phyloP scores from a whole-genome alignment of 2,888 invertebrate species.

The Eutolmus rufibarbis region DNA sequence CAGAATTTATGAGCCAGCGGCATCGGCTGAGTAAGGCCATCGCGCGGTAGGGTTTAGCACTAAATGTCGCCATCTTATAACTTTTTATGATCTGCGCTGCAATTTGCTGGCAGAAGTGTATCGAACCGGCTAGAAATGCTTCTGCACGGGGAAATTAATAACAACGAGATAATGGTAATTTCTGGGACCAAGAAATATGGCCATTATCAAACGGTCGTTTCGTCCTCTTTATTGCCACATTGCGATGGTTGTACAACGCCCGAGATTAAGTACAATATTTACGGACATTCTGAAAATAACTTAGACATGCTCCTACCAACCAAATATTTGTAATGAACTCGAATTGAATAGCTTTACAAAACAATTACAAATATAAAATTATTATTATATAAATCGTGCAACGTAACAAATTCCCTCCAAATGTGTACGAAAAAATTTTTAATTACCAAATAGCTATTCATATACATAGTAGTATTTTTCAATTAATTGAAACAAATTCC shows the following conservation, averaged over 20 bases:
- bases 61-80: slow-evolving; percentile 33
- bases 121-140: slow-evolving; percentile 2
- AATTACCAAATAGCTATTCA: too few species aligned
- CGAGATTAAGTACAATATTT: background rate
- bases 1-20: slow-evolving; percentile 6
- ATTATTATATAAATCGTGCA: too few species aligned
- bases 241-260: background rate
- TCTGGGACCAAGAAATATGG: background rate
- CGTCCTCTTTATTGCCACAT: background rate
- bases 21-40: slow-evolving; percentile 5
- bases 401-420: too few species aligned
- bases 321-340: background rate
- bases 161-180: slow-evolving; percentile 18
- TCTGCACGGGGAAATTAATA: slow-evolving; percentile 6
- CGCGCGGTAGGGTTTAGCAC: slow-evolving; percentile 3
- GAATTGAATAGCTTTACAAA: background rate
- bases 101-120: slow-evolving; percentile 33
- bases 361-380: background rate
- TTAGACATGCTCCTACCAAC: background rate
- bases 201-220: background rate
- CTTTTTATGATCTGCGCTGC: slow-evolving; percentile 32
- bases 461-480: too few species aligned
- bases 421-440: too few species aligned
- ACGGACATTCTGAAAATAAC: background rate
- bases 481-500: too few species aligned